Evolutionary conservation across 2,797 vertebrate species (phyloP).

Genomic region (Amazona finschi): DNA sequence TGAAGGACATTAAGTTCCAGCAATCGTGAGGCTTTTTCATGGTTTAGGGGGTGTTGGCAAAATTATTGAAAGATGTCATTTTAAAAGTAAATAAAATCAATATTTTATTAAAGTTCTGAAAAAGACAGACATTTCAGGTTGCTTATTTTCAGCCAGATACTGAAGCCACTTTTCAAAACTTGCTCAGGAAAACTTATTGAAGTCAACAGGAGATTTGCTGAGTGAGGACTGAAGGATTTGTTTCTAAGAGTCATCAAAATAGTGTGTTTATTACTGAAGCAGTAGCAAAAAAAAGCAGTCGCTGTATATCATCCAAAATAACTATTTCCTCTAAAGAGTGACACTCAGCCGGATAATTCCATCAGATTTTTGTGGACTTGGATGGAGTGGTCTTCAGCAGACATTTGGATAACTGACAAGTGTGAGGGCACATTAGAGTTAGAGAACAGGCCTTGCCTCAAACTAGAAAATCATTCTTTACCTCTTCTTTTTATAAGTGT

Average conservation of each 20-base stretch:
- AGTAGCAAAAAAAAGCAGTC: constrained; percentile 53
- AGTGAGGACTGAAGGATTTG: not conserved
- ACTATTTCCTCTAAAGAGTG: constrained; percentile 57
- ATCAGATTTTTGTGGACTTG: constrained; percentile 10
- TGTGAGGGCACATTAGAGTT: not conserved
- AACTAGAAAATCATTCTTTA: not conserved
- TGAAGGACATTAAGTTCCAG: constrained; percentile 18
- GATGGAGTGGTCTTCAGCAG: not conserved
- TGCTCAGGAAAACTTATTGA: not conserved
- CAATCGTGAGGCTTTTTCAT: not conserved
- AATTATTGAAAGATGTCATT: not conserved
- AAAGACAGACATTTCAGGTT: not conserved
- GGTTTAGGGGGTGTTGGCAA: not conserved
- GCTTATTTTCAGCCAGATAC: not conserved
- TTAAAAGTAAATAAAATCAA: constrained; percentile 8
- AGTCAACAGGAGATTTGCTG: constrained; percentile 7
- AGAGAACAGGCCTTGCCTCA: not conserved
- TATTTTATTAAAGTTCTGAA: not conserved
- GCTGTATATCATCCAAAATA: constrained; percentile 49
- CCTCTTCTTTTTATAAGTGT: not conserved
- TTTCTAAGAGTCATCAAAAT: constrained; percentile 48
- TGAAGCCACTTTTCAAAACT: not conserved
- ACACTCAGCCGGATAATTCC: constrained; percentile 14
- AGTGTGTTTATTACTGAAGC: constrained; percentile 56
- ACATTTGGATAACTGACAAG: not conserved